Conservation (phyloP, 1,140 invertebrate species). For the Apis florea region DNA sequence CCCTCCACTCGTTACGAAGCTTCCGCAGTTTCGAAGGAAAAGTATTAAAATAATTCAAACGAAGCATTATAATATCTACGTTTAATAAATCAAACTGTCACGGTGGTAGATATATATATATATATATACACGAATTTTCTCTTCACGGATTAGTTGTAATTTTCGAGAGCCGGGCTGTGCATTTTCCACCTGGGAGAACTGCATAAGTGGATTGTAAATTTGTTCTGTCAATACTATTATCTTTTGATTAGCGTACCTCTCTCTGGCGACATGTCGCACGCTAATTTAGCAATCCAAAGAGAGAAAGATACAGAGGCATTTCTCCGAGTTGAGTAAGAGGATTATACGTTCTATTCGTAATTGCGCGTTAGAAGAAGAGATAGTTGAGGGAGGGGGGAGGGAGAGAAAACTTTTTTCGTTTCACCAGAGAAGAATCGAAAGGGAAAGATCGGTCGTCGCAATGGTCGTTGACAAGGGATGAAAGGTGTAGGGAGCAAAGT, state of each 20-base stretch:
- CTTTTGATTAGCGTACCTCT: conserved; percentile 53
- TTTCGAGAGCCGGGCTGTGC: conserved; percentile 20
- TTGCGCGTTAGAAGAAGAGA: neutral
- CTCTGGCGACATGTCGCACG: conserved; percentile 2
- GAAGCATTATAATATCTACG: conserved; percentile 29
- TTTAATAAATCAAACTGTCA: conserved; percentile 60
- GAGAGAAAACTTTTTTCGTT: too few species aligned
- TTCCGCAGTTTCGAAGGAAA: neutral
- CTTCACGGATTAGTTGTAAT: conserved; percentile 53
- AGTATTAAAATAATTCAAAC: conserved; percentile 27
- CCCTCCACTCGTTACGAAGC: neutral
- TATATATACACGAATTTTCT: conserved; percentile 38
- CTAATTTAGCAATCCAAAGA: conserved; percentile 24
- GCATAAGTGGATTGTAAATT: conserved; percentile 59
- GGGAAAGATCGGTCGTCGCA: too few species aligned
- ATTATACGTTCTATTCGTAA: neutral
- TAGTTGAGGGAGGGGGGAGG: too few species aligned
- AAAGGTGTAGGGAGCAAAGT: conserved; percentile 7
- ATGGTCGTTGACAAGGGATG: too few species aligned
- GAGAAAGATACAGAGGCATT: neutral
- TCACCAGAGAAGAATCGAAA: too few species aligned
- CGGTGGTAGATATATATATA: neutral
- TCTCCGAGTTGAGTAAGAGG: neutral
- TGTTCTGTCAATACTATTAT: conserved; percentile 53
- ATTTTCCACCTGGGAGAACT: conserved; percentile 24